Conservation (phyloP, 2,113 vertebrate genomes). For the Chaetodon auriga region DNA sequence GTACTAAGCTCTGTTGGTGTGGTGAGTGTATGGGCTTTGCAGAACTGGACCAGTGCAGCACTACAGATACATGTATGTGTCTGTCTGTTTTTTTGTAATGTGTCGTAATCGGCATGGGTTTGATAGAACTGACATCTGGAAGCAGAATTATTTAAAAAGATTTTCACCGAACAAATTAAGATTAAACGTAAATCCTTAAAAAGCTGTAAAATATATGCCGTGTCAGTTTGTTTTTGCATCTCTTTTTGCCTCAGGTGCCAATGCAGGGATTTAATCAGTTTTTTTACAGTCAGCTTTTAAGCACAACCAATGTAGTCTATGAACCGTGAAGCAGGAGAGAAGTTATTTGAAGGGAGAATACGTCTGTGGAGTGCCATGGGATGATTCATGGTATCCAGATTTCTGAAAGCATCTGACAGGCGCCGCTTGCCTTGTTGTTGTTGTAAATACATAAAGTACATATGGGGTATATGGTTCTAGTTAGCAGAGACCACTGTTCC, state of each 20-base stretch:
- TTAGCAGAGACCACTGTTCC: not conserved
- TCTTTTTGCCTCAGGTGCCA: not conserved
- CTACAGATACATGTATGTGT: too few relatives aligned
- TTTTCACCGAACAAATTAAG: not conserved
- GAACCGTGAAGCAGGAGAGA: not conserved
- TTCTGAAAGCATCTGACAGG: not conserved
- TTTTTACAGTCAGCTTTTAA: not conserved
- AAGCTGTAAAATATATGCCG: not conserved
- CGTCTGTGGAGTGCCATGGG: not conserved
- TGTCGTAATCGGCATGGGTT: not conserved
- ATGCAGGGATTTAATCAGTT: not conserved
- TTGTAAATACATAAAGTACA: not conserved
- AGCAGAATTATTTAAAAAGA: not conserved
- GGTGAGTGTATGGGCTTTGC: not conserved
- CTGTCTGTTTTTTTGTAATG: not conserved
- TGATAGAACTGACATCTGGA: not conserved
- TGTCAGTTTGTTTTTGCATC: not conserved
- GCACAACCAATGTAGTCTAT: not conserved
- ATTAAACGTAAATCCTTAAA: not conserved
- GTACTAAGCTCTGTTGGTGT: too few relatives aligned
- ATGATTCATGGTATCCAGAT: not conserved
- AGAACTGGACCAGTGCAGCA: too few relatives aligned
- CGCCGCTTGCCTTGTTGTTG: not conserved
- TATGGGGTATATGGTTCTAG: not conserved
- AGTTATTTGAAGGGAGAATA: not conserved